phyloP scores from a whole-genome alignment of 2,888 invertebrate species.

The Heliconius hortense region DNA sequence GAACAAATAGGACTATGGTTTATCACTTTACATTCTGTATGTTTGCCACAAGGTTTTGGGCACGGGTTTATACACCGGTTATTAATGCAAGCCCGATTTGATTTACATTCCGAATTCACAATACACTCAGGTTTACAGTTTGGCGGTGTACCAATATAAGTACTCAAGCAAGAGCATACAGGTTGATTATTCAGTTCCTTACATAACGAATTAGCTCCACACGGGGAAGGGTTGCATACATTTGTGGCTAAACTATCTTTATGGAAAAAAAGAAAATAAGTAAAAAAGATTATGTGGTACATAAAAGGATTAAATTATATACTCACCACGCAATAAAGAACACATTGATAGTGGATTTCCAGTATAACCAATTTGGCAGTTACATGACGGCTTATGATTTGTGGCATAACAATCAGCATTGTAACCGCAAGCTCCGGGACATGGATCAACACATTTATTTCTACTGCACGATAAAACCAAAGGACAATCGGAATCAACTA shows the following conservation, averaged over 20 bases:
- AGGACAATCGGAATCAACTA: slow-evolving; percentile 85
- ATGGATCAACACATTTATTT: slow-evolving; percentile 86
- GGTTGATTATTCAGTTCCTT: slow-evolving; percentile 86
- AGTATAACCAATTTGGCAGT: slow-evolving; percentile 82
- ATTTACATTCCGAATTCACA: slow-evolving; percentile 84
- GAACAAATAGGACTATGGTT: slow-evolving; percentile 88
- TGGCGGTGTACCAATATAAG: slow-evolving; percentile 85
- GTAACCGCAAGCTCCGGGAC: slow-evolving; percentile 86
- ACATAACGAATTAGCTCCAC: slow-evolving; percentile 88
- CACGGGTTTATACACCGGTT: slow-evolving; percentile 87
- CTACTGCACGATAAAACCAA: slow-evolving; percentile 83
- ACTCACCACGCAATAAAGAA: slow-evolving; percentile 65
- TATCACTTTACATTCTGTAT: slow-evolving; percentile 85
- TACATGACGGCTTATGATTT: slow-evolving; percentile 85
- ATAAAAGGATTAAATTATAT: not conserved
- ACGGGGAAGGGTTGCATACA: slow-evolving; percentile 88
- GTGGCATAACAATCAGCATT: slow-evolving; percentile 85
- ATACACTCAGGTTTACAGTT: slow-evolving; percentile 85
- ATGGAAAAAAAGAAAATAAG: slow-evolving; percentile 52
- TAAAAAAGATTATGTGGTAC: not conserved
- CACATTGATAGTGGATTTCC: slow-evolving; percentile 85
- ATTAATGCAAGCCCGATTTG: slow-evolving; percentile 85
- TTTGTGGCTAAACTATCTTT: slow-evolving; percentile 63
- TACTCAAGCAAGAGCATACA: slow-evolving; percentile 86
- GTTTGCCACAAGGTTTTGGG: slow-evolving; percentile 85